Evolutionary conservation across 1,140 invertebrate species (phyloP).

Genomic region (Drosophila punjabiensis): DNA sequence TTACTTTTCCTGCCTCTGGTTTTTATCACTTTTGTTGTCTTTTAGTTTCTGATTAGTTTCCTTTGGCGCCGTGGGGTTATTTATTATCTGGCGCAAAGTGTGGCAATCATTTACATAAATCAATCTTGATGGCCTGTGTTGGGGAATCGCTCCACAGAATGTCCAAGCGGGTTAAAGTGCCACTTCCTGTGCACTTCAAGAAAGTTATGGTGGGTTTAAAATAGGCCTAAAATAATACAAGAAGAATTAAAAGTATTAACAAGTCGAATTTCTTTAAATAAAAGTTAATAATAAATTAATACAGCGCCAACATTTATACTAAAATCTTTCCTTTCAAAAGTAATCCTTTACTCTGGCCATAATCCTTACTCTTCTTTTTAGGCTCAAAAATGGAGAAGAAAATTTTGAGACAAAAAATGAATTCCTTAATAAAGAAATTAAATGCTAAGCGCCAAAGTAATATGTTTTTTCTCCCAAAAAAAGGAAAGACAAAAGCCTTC

Average conservation of each 20-base stretch:
- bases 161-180: constrained; percentile 39
- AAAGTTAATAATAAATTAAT: too few relatives aligned
- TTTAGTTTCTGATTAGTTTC: constrained; percentile 65
- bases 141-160: constrained; percentile 12
- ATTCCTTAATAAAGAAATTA: not conserved
- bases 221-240: not conserved
- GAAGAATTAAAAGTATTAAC: too few relatives aligned
- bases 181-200: constrained; percentile 20
- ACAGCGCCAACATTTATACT: too few relatives aligned
- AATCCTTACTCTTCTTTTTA: not conserved
- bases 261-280: too few relatives aligned
- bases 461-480: not conserved
- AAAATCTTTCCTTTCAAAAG: too few relatives aligned
- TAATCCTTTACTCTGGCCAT: too few relatives aligned
- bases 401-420: not conserved
- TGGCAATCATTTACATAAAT: constrained; percentile 83
- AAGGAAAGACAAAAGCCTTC: not conserved
- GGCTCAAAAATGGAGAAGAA: not conserved
- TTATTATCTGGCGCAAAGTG: constrained; percentile 81
- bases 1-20: constrained; percentile 24
- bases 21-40: constrained; percentile 73
- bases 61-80: constrained; percentile 54
- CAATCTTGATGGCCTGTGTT: constrained; percentile 62
- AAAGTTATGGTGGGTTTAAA: not conserved
- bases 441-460: not conserved